A percentile compares a stretch with the other conserved stretches of the same genome.
phyloP scores from a whole-genome alignment of 2,888 invertebrate species.

The Caenorhabditis sinica region DNA sequence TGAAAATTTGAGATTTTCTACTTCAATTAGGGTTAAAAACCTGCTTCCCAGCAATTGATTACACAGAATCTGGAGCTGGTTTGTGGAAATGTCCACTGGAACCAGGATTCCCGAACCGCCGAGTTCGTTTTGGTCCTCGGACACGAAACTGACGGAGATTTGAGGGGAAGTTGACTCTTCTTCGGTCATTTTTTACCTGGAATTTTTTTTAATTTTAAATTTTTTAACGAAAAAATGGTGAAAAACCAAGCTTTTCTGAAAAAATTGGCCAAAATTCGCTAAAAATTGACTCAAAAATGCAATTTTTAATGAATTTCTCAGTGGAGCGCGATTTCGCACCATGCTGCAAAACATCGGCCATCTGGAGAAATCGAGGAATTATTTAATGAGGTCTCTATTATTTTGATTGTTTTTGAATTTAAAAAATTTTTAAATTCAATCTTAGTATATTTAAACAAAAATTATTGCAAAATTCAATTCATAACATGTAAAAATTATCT shows the following conservation, averaged over 20 bases:
- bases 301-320: background rate
- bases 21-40: slow-evolving; percentile 29
- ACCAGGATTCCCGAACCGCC: slow-evolving; percentile 79
- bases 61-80: slow-evolving; percentile 77
- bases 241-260: background rate
- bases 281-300: background rate
- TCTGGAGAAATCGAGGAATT: background rate
- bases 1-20: background rate
- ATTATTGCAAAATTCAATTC: too few relatives aligned
- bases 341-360: background rate
- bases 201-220: background rate
- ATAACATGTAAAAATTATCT: too few relatives aligned
- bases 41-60: slow-evolving; percentile 72
- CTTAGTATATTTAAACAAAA: too few relatives aligned
- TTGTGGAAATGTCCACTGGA: slow-evolving; percentile 74
- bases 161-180: slow-evolving; percentile 33
- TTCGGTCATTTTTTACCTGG: slow-evolving; percentile 52
- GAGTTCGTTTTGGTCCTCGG: slow-evolving; percentile 73
- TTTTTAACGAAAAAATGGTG: background rate
- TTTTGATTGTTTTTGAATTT: background rate
- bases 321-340: background rate
- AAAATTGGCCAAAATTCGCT: background rate
- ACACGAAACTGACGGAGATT: slow-evolving; percentile 64
- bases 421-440: background rate
- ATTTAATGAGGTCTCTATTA: background rate